Evolutionary conservation across 2,888 invertebrate species (phyloP).

Genomic region (Lasioglossum pauxillum): DNA sequence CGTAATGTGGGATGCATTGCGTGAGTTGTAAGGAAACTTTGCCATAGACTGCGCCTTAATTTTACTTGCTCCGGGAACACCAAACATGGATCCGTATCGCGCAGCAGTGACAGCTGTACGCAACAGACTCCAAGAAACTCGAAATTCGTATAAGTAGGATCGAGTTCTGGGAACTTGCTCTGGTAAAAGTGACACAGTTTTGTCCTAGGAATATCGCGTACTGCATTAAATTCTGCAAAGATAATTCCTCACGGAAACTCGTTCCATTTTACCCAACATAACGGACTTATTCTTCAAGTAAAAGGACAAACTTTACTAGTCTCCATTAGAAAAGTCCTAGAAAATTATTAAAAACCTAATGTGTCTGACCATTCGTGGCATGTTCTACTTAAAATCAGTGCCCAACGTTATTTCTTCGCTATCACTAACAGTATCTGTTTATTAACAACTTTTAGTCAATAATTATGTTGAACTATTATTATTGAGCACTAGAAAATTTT

Average conservation of each 20-base stretch:
- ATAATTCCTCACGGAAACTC: background rate
- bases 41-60: constrained; percentile 52
- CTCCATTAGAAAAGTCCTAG: background rate
- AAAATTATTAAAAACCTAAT: background rate
- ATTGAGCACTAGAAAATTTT: background rate
- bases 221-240: background rate
- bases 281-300: background rate
- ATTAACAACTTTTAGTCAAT: background rate
- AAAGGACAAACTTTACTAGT: background rate
- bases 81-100: constrained; percentile 52
- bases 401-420: too few relatives aligned
- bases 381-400: background rate
- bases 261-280: background rate
- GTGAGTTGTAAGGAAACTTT: constrained; percentile 34
- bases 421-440: background rate
- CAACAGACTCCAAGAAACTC: constrained; percentile 57
- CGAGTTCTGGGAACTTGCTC: constrained; percentile 42
- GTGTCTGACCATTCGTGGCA: background rate
- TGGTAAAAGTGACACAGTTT: constrained; percentile 51
- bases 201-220: constrained; percentile 16
- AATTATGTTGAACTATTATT: background rate
- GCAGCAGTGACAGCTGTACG: constrained; percentile 54
- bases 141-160: constrained; percentile 52
- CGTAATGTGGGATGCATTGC: constrained; percentile 29
- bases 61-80: constrained; percentile 48